Conservation (phyloP, 2,888 invertebrate genomes). For the Noctua comes region DNA sequence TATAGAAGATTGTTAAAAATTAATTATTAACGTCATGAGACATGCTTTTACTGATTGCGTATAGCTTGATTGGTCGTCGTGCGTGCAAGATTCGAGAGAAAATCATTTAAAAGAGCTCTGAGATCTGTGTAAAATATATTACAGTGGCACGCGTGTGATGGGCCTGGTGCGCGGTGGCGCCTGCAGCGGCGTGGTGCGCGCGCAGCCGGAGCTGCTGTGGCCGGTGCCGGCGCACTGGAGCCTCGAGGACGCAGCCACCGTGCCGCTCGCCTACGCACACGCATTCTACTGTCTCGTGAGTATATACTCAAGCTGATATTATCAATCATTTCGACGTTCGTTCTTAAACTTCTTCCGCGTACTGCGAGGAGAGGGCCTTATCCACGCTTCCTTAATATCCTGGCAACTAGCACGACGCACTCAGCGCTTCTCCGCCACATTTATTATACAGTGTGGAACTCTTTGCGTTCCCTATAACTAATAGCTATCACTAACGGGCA, state of each 20-base stretch:
- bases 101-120: too few species aligned
- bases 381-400: background rate
- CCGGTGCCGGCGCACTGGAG: conserved; percentile 93
- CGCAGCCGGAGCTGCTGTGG: conserved; percentile 90
- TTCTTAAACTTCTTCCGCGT: background rate
- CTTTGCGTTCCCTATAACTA: background rate
- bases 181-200: conserved; percentile 88
- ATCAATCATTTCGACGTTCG: background rate
- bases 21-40: too few species aligned
- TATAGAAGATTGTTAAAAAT: too few species aligned
- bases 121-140: background rate
- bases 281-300: conserved; percentile 83
- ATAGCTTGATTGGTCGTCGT: too few species aligned
- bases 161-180: conserved; percentile 77
- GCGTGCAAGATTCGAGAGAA: too few species aligned
- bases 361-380: background rate
- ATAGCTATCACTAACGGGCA: too few species aligned
- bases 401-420: background rate
- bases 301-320: conserved; percentile 6
- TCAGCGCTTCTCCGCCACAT: background rate
- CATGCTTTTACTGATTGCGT: too few species aligned
- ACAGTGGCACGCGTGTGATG: conserved; percentile 76
- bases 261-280: conserved; percentile 93
- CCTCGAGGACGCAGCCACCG: conserved; percentile 93
- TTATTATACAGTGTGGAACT: too few species aligned